These are phyloP conservation scores for Lycocorax pyrrhopterus DNA, from an alignment of 2,113 vertebrate genomes.

Conservation along the genomic window DNA sequence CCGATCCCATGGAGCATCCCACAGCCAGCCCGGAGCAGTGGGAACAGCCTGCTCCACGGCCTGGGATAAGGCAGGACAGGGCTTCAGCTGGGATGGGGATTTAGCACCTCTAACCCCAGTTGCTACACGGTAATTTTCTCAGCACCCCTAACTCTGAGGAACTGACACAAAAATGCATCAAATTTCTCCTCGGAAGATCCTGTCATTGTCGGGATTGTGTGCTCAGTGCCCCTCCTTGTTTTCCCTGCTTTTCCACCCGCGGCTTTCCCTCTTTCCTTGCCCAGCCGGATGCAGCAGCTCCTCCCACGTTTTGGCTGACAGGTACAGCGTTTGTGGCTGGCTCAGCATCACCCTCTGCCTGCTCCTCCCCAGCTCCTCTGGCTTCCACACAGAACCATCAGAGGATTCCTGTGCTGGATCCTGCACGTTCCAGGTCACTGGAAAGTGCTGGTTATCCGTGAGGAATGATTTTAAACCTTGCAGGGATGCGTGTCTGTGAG, in stretches of 20 bases:
- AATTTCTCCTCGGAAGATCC: background rate
- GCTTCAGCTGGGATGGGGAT: fast-evolving
- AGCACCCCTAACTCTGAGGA: background rate
- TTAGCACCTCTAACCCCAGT: background rate
- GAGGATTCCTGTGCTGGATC: background rate
- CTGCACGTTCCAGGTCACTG: background rate
- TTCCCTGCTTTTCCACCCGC: fast-evolving
- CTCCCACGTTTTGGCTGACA: background rate
- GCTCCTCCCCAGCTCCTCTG: background rate
- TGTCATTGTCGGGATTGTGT: fast-evolving
- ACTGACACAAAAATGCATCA: fast-evolving
- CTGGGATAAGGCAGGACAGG: background rate
- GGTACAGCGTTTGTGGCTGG: background rate
- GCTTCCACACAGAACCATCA: background rate
- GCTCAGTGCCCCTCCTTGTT: background rate
- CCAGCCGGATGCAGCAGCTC: background rate
- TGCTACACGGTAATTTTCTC: fast-evolving
- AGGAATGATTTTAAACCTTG: background rate
- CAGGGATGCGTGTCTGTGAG: fast-evolving
- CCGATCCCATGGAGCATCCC: background rate
- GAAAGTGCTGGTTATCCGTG: fast-evolving
- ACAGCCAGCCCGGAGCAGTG: fast-evolving
- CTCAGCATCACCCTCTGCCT: background rate
- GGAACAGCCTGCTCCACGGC: fast-evolving
- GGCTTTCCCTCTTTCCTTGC: background rate